Base-by-base conservation (phyloP, 2,797 vertebrate species). In the Mus spretus region DNA sequence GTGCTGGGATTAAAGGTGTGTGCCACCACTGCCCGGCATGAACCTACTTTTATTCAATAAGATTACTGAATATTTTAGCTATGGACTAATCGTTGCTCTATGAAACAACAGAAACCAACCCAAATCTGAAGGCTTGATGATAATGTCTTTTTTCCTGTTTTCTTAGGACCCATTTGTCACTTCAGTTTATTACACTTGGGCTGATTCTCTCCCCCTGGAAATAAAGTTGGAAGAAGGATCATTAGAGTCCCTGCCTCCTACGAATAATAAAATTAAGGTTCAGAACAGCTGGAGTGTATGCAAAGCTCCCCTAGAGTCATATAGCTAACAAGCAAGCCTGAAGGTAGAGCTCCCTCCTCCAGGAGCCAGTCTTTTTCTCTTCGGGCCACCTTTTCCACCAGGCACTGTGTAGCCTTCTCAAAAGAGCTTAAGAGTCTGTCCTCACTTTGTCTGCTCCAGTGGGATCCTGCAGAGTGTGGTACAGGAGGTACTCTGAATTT, bases 141-240 rank as follows among this genome's bases (percentile, higher is more conserved):
- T 89, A 17, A 17, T 74, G 53, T 40, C 92, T 92, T 61, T 40
- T 83, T 31, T 12, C 15, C 40, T 20, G 83, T 92, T 97, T 96
- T 89, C 47, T 85, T 75, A 93, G 90, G 95, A 59, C 34, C 20
- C 61, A 67, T 89, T 95, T 96, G 82, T 93, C 53, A 74, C n/a
- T 96, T 50, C 53, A 81, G 40, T 75, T 86, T 63, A 83, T 80
- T 91, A 90, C 14, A 90, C 26, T 6, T 34, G 17, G 37, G 26
- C 44, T 94, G 79, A 83, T 94, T 95, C 34, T 84, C 37, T 94
- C 26, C 92, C 75, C 10, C 59, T 94, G 3, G 37, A 95, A 91
- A 89, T 15, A 87, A 50, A 86, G 22, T 47, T 86, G 40, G 79
- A 80, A 40, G 47, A 80, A 75, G 17, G 63, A 78, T 13, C 3